Conservation (phyloP, 2,797 vertebrate genomes). For the Takifugu ocellatus region DNA sequence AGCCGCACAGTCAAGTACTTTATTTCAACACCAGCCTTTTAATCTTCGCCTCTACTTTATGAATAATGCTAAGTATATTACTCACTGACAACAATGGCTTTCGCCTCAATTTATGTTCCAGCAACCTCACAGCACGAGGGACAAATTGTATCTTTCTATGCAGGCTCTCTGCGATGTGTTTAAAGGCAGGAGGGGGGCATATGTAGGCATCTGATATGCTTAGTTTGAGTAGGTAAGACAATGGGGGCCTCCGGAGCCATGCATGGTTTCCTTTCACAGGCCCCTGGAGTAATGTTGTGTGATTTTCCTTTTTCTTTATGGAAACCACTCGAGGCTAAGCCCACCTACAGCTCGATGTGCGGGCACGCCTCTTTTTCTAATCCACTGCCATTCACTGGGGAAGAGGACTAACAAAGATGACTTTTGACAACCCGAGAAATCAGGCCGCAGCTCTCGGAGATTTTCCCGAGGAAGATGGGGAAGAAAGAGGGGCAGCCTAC, state of each 20-base stretch:
- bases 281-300: conserved; percentile 67
- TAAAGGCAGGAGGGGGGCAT: conserved; percentile 53
- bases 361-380: conserved; percentile 65
- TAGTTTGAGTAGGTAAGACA: conserved; percentile 68
- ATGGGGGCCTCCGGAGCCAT: conserved; percentile 65
- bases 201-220: conserved; percentile 76
- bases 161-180: conserved; percentile 68
- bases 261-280: conserved; percentile 63
- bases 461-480: conserved; percentile 50
- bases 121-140: conserved; percentile 65
- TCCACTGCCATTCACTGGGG: conserved; percentile 65
- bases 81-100: conserved; percentile 75
- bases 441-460: conserved; percentile 69
- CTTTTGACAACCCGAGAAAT: conserved; percentile 76
- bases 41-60: conserved; percentile 71
- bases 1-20: conserved; percentile 56
- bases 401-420: conserved; percentile 72
- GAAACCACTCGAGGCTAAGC: conserved; percentile 68
- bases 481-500: conserved; percentile 58
- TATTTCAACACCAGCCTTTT: conserved; percentile 61
- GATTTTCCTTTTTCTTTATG: conserved; percentile 56
- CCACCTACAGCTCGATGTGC: conserved; percentile 70
- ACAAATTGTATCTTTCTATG: conserved; percentile 80
- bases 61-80: conserved; percentile 82
- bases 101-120: conserved; percentile 77